phyloP scores from a whole-genome alignment of 2,888 invertebrate species.

The Andricus curvator region DNA sequence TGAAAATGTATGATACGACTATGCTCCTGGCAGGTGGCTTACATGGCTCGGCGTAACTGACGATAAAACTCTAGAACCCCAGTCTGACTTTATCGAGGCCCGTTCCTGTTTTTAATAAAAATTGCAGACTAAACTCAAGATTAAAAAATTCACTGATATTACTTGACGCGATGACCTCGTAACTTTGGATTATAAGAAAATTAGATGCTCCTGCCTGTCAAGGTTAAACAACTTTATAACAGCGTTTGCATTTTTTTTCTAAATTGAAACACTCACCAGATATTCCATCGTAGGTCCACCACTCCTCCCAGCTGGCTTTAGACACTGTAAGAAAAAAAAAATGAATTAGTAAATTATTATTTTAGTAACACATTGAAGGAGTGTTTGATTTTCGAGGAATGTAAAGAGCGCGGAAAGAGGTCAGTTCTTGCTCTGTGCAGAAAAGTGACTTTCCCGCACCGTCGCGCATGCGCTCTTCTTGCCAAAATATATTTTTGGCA shows the following conservation, averaged over 20 bases:
- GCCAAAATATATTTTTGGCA: too few species aligned
- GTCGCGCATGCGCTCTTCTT: too few species aligned
- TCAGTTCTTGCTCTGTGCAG: too few species aligned
- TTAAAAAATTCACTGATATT: constrained; percentile 64
- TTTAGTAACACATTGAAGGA: not conserved
- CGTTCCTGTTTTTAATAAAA: constrained; percentile 67
- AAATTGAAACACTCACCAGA: constrained; percentile 82
- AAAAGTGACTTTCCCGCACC: too few species aligned
- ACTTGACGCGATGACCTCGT: constrained; percentile 62
- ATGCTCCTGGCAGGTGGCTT: constrained; percentile 64
- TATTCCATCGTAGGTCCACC: constrained; percentile 93
- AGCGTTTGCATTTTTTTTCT: not conserved
- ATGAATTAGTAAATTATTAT: constrained; percentile 5
- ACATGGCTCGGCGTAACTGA: constrained; percentile 59
- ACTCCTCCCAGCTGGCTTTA: constrained; percentile 90
- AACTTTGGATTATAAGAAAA: constrained; percentile 56
- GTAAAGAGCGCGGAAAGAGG: too few species aligned
- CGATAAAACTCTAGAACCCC: constrained; percentile 56
- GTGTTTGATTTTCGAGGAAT: too few species aligned
- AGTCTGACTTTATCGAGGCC: constrained; percentile 45
- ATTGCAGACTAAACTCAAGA: constrained; percentile 55
- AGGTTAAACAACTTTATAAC: constrained; percentile 14
- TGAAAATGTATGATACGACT: constrained; percentile 45
- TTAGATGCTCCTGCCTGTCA: not conserved
- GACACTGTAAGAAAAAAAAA: constrained; percentile 82